Percentiles rank a stretch among this genome's conserved stretches.
Evolutionary conservation across 2,113 vertebrate species (phyloP).

Genomic region (Hemibates koningsi): DNA sequence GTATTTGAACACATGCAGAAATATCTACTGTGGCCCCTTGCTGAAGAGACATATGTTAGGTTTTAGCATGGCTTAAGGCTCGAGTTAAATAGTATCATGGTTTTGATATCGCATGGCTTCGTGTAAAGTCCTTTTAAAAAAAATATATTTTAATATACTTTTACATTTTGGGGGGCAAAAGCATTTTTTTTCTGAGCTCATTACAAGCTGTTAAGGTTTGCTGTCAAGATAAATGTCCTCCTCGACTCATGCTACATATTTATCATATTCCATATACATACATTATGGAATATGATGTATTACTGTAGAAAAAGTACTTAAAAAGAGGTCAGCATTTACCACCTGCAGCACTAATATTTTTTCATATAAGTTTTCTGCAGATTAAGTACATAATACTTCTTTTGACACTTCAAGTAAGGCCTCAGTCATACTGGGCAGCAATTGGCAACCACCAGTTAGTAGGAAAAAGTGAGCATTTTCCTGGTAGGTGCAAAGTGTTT

Average conservation of each 20-base stretch:
- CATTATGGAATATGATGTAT: background rate
- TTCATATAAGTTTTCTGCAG: fast-evolving
- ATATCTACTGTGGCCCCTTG: background rate
- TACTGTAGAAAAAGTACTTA: background rate
- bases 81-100: background rate
- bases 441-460: background rate
- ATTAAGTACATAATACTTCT: background rate
- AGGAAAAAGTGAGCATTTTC: background rate
- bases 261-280: background rate
- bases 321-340: background rate
- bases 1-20: background rate
- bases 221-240: background rate
- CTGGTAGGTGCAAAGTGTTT: background rate
- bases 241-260: background rate
- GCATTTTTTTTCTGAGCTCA: background rate
- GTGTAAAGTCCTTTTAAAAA: background rate
- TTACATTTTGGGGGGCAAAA: background rate
- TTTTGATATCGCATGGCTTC: background rate
- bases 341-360: background rate
- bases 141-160: background rate
- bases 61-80: background rate
- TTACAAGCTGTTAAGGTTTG: background rate
- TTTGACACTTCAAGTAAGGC: background rate
- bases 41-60: background rate
- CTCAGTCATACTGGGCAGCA: background rate